A percentile compares a stretch with the other conserved stretches of the same genome.
These are phyloP conservation scores for Ataeniobius toweri DNA, from an alignment of 2,797 vertebrate species.

Conservation along the genomic window DNA sequence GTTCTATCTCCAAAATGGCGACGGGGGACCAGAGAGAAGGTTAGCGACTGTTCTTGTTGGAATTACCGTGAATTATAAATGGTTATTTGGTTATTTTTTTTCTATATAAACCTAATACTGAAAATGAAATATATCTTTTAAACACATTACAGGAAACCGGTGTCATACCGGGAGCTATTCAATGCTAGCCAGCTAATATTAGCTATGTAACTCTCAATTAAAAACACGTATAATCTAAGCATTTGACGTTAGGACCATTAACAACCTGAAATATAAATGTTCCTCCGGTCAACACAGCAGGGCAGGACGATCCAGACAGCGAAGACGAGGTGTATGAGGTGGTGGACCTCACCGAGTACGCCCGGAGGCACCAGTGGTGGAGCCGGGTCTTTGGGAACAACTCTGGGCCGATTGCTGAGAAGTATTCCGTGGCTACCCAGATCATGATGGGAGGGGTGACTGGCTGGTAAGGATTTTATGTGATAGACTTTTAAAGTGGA, in stretches of 20 bases:
- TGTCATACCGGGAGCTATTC: background rate
- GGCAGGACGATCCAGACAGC: slow-evolving; percentile 82
- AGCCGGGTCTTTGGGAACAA: slow-evolving; percentile 91
- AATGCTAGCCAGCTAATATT: slow-evolving; percentile 4
- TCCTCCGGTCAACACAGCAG: background rate
- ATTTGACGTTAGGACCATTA: background rate
- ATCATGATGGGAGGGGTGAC: slow-evolving; percentile 95
- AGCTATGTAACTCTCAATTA: background rate
- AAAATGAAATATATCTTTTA: background rate
- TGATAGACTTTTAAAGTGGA: background rate
- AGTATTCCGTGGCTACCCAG: slow-evolving; percentile 96
- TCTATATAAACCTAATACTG: background rate
- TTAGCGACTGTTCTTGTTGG: slow-evolving; percentile 49
- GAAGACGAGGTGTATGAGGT: slow-evolving; percentile 98
- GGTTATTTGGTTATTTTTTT: background rate
- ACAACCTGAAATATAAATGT: background rate
- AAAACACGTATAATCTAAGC: background rate
- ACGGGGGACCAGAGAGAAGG: slow-evolving; percentile 77
- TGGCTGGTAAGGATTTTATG: slow-evolving; percentile 85
- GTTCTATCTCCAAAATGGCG: slow-evolving; percentile 81
- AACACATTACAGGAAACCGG: background rate
- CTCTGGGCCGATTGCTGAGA: slow-evolving; percentile 96
- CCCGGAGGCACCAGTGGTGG: slow-evolving; percentile 96
- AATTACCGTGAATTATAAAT: background rate
- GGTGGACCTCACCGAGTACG: slow-evolving; percentile 94